Percentiles rank a stretch among this genome's conserved stretches.
These are phyloP conservation scores for Lepisosteus oculatus DNA, from an alignment of 2,113 vertebrate species.

Conservation along the genomic window DNA sequence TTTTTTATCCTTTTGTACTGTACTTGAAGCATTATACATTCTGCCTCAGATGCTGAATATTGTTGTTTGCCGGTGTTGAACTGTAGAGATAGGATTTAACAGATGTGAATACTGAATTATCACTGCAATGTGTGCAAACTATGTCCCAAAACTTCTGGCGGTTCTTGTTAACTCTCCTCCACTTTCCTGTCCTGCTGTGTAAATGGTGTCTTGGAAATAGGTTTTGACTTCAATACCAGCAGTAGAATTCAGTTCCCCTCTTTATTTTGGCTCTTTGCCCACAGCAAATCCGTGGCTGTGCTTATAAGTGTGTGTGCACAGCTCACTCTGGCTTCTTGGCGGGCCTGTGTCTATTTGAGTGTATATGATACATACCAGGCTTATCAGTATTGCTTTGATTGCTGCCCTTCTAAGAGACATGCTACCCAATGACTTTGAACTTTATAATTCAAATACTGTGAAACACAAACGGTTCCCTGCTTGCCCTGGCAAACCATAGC, in stretches of 20 bases:
- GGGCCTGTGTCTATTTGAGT: background rate
- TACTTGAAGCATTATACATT: too few species aligned
- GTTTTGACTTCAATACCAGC: background rate
- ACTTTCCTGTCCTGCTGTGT: too few species aligned
- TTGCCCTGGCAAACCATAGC: background rate
- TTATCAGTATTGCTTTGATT: slow-evolving; percentile 4
- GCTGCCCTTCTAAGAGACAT: background rate
- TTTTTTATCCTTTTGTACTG: too few species aligned
- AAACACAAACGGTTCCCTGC: background rate
- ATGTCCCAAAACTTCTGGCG: too few species aligned
- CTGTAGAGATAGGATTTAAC: too few species aligned
- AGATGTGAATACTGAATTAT: too few species aligned
- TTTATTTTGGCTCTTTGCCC: background rate
- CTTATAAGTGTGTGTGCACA: background rate
- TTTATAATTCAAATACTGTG: background rate
- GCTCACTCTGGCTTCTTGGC: background rate
- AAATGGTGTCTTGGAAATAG: background rate
- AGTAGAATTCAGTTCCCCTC: background rate
- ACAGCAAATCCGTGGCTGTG: background rate
- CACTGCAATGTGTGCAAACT: too few species aligned
- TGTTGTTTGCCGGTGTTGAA: too few species aligned
- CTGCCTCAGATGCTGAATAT: too few species aligned
- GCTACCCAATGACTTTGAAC: slow-evolving; percentile 12
- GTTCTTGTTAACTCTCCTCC: too few species aligned
- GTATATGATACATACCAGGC: background rate